These are phyloP conservation scores for Sturnus vulgaris DNA, from an alignment of 2,113 vertebrate genomes.

Conservation along the genomic window DNA sequence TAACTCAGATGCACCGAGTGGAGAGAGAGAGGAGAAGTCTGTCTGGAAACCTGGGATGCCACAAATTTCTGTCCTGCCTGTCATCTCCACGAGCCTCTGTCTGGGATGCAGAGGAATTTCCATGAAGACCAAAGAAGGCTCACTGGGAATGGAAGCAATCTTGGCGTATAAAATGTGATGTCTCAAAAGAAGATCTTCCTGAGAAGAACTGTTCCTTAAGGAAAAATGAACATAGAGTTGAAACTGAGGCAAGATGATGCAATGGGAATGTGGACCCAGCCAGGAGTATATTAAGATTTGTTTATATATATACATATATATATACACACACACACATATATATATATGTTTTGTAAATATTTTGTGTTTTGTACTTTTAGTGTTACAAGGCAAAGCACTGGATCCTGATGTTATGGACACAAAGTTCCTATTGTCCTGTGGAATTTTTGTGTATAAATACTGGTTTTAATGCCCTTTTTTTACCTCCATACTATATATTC, in stretches of 20 bases:
- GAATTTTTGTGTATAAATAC: background rate
- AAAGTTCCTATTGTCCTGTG: background rate
- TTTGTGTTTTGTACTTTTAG: background rate
- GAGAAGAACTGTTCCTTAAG: background rate
- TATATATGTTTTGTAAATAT: background rate
- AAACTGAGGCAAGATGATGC: background rate
- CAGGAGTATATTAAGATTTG: background rate
- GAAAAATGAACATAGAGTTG: background rate
- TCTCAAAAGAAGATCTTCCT: background rate
- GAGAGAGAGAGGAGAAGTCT: background rate
- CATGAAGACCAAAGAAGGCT: background rate
- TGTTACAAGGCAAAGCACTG: background rate
- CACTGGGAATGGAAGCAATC: background rate
- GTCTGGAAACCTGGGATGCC: background rate
- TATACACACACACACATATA: background rate
- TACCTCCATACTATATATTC: background rate
- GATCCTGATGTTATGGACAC: background rate
- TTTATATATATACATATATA: background rate
- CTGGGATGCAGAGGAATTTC: background rate
- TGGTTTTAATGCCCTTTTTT: background rate
- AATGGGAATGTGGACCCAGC: background rate
- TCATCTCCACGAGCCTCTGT: background rate
- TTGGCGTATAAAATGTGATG: background rate
- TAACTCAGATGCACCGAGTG: background rate
- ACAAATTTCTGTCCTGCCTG: background rate